A percentile compares a stretch with the other conserved stretches of the same genome.
These are phyloP conservation scores for Bombus breviceps DNA, from an alignment of 1,140 invertebrate species.

Conservation along the genomic window DNA sequence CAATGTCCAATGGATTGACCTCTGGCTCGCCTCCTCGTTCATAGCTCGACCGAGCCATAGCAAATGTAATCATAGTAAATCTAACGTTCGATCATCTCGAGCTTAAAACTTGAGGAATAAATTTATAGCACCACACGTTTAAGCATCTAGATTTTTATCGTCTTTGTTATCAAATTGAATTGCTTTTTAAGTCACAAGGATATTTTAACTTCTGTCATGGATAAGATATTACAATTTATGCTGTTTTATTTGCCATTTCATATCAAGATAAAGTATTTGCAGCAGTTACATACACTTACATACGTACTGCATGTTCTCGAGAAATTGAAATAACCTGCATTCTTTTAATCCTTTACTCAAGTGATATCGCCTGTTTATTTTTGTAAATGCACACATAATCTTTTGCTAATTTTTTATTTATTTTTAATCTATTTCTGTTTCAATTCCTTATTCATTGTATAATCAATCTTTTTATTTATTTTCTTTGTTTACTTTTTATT, in stretches of 20 bases:
- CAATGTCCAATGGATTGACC: slow-evolving; percentile 24
- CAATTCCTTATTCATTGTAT: background rate
- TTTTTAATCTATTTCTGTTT: no score
- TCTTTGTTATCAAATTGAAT: slow-evolving; percentile 5
- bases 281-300: background rate
- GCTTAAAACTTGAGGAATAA: background rate
- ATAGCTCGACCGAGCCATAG: background rate
- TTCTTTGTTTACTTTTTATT: background rate
- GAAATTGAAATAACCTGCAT: background rate
- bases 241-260: background rate
- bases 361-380: no score
- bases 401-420: background rate
- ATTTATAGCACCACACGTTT: background rate
- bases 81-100: background rate
- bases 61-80: slow-evolving; percentile 21
- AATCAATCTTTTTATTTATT: no score
- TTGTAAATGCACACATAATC: background rate
- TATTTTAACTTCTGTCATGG: background rate
- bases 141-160: background rate
- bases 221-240: background rate
- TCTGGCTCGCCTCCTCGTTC: slow-evolving; percentile 30
- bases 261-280: background rate
- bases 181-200: background rate
- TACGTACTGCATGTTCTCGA: background rate
- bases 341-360: background rate